A percentile compares a stretch with the other conserved stretches of the same genome.
Evolutionary conservation across 92 coral and sea anemone species (phyloP).

Genomic region (Umimayanthus chanpuru): DNA sequence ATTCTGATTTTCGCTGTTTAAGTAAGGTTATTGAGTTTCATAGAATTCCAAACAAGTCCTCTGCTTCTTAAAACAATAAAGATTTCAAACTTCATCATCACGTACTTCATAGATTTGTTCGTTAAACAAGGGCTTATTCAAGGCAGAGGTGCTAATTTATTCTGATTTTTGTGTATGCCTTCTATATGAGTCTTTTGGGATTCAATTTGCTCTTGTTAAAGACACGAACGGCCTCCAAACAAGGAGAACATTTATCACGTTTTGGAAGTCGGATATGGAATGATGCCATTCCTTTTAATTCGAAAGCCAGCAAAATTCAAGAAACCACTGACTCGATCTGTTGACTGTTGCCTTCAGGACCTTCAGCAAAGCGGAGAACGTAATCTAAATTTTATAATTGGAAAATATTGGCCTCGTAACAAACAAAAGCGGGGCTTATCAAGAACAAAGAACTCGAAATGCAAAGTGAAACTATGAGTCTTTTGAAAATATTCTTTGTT

Average conservation of each 20-base stretch:
- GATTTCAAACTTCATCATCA: slow-evolving; percentile 39
- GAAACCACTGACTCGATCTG: slow-evolving; percentile 2
- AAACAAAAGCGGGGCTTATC: slow-evolving; percentile 43
- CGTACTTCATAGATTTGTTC: slow-evolving; percentile 23
- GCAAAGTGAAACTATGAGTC: slow-evolving; percentile 32
- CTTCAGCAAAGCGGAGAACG: slow-evolving; percentile 13
- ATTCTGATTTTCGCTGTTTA: slow-evolving; percentile 16
- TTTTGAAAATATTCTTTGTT: slow-evolving; percentile 34
- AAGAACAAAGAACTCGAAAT: slow-evolving; percentile 29
- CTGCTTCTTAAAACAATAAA: slow-evolving; percentile 21
- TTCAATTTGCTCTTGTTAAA: neutral
- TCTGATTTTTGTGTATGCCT: neutral
- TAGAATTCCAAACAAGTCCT: slow-evolving; percentile 21
- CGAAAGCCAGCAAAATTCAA: neutral
- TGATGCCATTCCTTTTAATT: neutral
- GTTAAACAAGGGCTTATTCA: slow-evolving; percentile 17
- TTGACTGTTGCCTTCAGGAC: neutral
- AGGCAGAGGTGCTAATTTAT: slow-evolving; percentile 24
- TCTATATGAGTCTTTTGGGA: slow-evolving; percentile 13
- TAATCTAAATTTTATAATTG: slow-evolving; percentile 47
- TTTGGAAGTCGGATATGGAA: neutral
- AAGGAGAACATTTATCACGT: neutral
- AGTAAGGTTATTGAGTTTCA: slow-evolving; percentile 10
- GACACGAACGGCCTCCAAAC: slow-evolving; percentile 4
- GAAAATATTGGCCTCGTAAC: slow-evolving; percentile 35